Base-by-base conservation (phyloP, 2,888 invertebrate genomes). In the Chironomus riparius region DNA sequence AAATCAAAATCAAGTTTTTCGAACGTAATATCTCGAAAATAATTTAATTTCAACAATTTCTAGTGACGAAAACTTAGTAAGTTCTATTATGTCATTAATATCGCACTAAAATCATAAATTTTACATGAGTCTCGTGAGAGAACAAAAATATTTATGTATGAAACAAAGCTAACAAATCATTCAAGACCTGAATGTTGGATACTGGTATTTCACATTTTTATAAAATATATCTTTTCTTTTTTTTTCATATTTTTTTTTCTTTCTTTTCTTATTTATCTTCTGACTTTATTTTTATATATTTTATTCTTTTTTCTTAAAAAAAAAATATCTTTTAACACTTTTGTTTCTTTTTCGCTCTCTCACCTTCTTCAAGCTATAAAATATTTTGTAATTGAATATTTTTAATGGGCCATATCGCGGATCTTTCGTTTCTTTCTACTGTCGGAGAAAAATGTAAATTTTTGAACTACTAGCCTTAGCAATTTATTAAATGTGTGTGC, bases 301-400 rank as follows among this genome's bases (percentile, higher is more conserved):
- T 38, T 38, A 1, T 38, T 28, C 5, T 28, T 4, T n/a, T n/a
- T n/a, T n/a, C n/a, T n/a, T n/a, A n/a, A n/a, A n/a, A 48, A 47
- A 21, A 47, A 48, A 70, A 70, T 18, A 71, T 71, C 12, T 21
- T 22, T 71, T 71, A 71, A 71, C 71, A 71, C 71, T 71, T 21
- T 65, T 56, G 56, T 15, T 18, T 15, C 56, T 56, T 56, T 56
- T 56, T 56, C 56, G n/a, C 56, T 56, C 56, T 56, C 18, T 56
- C 18, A 15, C 18, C 56, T 38, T 38, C 38, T 38, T 38, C 10
- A 38, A 38, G 38, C 38, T 38, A 38, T 10, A 38, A 38, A 38
- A 38, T 38, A 38, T n/a, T 18, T 68, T 24, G 71, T 71, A 71
- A 71, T 71, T 71, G 71, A 71, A 71, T 71, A 71, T 71, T 71